Percentiles rank a stretch among this genome's conserved stretches.
phyloP scores from a whole-genome alignment of 2,888 invertebrate species.

The Rugalucina vietnamica region DNA sequence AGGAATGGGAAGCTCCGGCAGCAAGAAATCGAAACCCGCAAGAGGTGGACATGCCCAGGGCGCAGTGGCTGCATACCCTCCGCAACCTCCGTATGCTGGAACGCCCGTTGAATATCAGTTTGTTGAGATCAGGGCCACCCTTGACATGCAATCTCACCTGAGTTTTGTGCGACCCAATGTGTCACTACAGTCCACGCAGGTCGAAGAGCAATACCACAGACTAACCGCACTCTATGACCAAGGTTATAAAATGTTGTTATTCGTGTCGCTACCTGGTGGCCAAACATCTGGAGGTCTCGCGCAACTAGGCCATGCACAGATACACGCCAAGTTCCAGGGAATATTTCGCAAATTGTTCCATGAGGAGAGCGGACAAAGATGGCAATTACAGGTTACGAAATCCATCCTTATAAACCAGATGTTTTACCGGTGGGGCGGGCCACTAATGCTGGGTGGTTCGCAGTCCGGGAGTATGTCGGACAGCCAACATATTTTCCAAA shows the following conservation, averaged over 20 bases:
- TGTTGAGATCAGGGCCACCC: slow-evolving; percentile 63
- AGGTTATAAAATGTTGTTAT: slow-evolving; percentile 55
- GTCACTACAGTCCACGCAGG: slow-evolving; percentile 33
- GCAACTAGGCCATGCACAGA: slow-evolving; percentile 46
- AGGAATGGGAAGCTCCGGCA: not conserved
- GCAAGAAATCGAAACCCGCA: not conserved
- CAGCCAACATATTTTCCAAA: slow-evolving; percentile 65
- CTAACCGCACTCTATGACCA: slow-evolving; percentile 46
- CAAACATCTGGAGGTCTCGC: slow-evolving; percentile 45
- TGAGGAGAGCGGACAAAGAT: slow-evolving; percentile 63
- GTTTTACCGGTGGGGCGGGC: slow-evolving; percentile 45
- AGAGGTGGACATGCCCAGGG: not conserved
- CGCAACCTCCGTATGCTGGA: slow-evolving; percentile 70
- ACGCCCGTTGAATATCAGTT: slow-evolving; percentile 66
- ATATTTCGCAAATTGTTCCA: slow-evolving; percentile 69
- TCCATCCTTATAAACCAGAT: slow-evolving; percentile 60
- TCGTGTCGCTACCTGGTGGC: slow-evolving; percentile 47
- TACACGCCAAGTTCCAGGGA: slow-evolving; percentile 65
- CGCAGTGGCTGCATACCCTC: slow-evolving; percentile 19
- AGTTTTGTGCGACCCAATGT: slow-evolving; percentile 45
- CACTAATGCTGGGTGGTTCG: slow-evolving; percentile 18
- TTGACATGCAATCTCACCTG: slow-evolving; percentile 41
- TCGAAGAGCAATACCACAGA: slow-evolving; percentile 47
- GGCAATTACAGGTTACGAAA: slow-evolving; percentile 76
- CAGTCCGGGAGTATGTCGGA: slow-evolving; percentile 34